Percentiles rank a stretch among this genome's conserved stretches.
Conservation (phyloP, 2,113 vertebrate genomes). For the Carassius auratus region DNA sequence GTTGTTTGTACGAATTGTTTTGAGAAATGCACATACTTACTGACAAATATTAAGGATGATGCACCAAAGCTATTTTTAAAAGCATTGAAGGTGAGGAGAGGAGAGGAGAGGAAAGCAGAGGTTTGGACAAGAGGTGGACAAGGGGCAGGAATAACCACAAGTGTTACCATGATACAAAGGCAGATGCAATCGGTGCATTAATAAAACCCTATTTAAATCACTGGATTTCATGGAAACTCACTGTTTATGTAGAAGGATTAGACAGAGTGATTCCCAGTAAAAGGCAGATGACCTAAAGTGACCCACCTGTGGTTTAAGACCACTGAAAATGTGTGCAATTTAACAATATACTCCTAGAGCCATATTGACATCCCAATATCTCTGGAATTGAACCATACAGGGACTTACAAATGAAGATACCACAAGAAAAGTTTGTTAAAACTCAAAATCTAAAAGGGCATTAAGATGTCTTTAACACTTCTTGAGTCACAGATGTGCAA, state of each 20-base stretch:
- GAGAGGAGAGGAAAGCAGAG: constrained; percentile 20
- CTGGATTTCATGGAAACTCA: neutral
- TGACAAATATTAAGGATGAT: no score
- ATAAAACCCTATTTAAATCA: neutral
- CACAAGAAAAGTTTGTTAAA: no score
- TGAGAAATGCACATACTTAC: no score
- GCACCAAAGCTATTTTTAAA: constrained; percentile 1
- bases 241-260: neutral
- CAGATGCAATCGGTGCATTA: neutral
- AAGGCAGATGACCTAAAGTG: no score
- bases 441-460: no score
- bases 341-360: neutral
- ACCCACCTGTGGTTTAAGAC: no score
- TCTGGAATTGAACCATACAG: neutral
- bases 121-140: neutral
- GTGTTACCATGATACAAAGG: neutral
- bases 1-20: no score
- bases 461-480: no score
- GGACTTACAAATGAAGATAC: neutral
- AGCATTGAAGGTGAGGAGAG: neutral
- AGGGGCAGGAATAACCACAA: neutral
- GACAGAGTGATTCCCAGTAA: no score
- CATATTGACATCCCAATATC: neutral
- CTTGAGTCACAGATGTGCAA: no score
- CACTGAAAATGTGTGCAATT: no score